Evolutionary conservation across 1,140 invertebrate genomes (phyloP).

Genomic region (Littorina saxatilis): DNA sequence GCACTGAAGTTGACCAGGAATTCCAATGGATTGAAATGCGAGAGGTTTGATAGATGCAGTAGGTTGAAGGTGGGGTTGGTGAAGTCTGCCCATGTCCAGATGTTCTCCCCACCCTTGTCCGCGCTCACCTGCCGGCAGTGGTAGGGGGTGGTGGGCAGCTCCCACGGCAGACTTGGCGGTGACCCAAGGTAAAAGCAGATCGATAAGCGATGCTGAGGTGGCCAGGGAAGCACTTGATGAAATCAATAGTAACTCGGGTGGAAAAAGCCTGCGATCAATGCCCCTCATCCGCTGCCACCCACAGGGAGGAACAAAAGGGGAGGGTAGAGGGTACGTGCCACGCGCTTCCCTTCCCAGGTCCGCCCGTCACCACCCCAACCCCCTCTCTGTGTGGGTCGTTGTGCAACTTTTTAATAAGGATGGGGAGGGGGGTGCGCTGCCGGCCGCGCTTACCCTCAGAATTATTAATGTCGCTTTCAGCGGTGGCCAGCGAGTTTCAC

Average conservation of each 20-base stretch:
- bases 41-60: no score
- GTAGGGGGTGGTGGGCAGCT: no score
- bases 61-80: no score
- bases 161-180: no score
- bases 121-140: no score
- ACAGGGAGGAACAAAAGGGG: constrained; percentile 22
- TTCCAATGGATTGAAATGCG: no score
- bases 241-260: constrained; percentile 24
- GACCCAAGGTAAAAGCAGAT: no score
- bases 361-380: not conserved
- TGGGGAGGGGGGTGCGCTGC: no score
- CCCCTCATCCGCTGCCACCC: constrained; percentile 5
- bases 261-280: constrained; percentile 17
- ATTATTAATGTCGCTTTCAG: not conserved
- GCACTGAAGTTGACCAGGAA: no score
- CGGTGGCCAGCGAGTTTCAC: not conserved
- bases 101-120: no score
- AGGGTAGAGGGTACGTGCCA: constrained; percentile 15
- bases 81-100: no score
- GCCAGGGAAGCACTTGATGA: not conserved
- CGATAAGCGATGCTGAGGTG: not conserved
- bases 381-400: not conserved
- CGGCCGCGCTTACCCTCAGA: not conserved
- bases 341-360: not conserved
- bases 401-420: not conserved